These are phyloP conservation scores for Eumaeus atala DNA, from an alignment of 1,140 invertebrate genomes.

Conservation along the genomic window DNA sequence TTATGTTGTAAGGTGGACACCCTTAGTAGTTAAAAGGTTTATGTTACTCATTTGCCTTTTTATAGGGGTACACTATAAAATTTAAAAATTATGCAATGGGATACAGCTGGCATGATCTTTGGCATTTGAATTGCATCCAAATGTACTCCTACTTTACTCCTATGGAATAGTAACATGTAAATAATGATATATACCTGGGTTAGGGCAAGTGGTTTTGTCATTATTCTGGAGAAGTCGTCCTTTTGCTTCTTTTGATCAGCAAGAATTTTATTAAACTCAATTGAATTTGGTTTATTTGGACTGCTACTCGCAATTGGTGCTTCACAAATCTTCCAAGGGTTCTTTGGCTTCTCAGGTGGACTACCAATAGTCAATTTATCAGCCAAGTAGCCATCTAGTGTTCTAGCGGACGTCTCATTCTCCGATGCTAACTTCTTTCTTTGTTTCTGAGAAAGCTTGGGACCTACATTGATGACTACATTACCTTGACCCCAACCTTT, in stretches of 20 bases:
- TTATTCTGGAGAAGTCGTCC: constrained; percentile 76
- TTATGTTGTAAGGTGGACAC: too few species aligned
- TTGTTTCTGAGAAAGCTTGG: constrained; percentile 79
- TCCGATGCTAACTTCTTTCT: constrained; percentile 71
- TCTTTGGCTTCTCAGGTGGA: constrained; percentile 49
- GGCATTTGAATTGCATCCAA: background rate
- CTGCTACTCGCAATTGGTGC: constrained; percentile 39
- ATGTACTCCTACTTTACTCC: background rate
- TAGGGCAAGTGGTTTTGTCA: constrained; percentile 77
- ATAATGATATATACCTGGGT: constrained; percentile 68
- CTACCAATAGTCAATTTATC: constrained; percentile 47
- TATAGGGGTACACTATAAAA: too few species aligned
- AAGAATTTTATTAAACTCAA: constrained; percentile 75
- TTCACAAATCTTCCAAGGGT: constrained; percentile 67
- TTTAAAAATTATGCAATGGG: too few species aligned
- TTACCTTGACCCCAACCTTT: constrained; percentile 34
- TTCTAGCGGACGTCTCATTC: constrained; percentile 33
- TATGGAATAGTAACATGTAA: constrained; percentile 1
- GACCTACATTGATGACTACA: constrained; percentile 56
- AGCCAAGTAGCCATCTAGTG: constrained; percentile 45
- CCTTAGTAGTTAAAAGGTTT: too few species aligned
- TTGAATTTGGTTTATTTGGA: constrained; percentile 39
- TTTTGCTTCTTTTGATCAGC: constrained; percentile 77
- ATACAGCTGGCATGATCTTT: too few species aligned
- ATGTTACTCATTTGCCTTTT: too few species aligned